Evolutionary conservation across 2,888 invertebrate species (phyloP).

Genomic region (Nemotelus nigrinus): DNA sequence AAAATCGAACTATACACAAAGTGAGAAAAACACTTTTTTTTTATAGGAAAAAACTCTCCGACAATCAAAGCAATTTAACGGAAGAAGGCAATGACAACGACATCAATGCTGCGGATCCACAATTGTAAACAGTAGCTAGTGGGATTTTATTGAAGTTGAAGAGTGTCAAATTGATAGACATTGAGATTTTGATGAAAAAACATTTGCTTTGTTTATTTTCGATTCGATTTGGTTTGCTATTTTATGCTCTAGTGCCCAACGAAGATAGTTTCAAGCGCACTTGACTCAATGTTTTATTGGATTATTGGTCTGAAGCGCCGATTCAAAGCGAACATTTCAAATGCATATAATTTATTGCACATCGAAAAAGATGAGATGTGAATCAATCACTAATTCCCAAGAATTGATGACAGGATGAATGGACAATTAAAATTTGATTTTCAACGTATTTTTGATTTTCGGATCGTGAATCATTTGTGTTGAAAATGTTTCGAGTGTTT

Average conservation of each 20-base stretch:
- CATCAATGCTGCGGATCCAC: background rate
- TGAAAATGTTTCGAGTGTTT: conserved; percentile 11
- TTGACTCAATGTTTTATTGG: conserved; percentile 32
- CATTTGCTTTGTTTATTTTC: conserved; percentile 35
- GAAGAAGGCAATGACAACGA: background rate
- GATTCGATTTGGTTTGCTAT: conserved; percentile 5
- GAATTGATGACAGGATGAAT: conserved; percentile 27
- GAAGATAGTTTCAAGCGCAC: background rate
- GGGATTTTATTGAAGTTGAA: conserved; percentile 37
- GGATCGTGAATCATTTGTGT: background rate
- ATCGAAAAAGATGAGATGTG: conserved; percentile 36
- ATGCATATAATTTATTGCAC: conserved; percentile 30
- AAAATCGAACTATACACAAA: background rate
- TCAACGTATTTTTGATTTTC: background rate
- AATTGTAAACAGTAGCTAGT: conserved; percentile 43
- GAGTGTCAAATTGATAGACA: conserved; percentile 44
- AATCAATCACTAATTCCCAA: conserved; percentile 40
- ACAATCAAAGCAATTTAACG: conserved; percentile 34
- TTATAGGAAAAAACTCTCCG: conserved; percentile 15
- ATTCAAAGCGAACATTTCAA: conserved; percentile 9
- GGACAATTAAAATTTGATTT: conserved; percentile 29
- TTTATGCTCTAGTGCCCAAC: background rate
- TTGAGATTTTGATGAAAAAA: conserved; percentile 40
- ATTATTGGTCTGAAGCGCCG: conserved; percentile 41
- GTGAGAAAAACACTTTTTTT: background rate